Conservation (phyloP, 1,140 invertebrate species). For the Drosophila bipectinata region DNA sequence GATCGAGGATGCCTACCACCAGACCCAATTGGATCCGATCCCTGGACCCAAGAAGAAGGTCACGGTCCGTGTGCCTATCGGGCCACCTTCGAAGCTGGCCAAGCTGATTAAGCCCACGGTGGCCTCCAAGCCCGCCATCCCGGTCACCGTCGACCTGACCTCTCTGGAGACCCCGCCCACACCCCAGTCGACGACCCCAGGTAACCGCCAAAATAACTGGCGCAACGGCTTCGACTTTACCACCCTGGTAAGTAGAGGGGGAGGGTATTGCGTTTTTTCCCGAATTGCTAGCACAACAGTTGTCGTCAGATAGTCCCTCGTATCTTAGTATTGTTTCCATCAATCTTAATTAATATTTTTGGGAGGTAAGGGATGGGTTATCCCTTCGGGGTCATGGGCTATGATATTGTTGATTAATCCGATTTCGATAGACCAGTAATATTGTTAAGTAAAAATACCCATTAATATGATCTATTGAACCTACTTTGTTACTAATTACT, state of each 20-base stretch:
- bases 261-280: background rate
- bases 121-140: conserved; percentile 46
- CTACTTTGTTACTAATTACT: background rate
- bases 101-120: conserved; percentile 61
- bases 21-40: conserved; percentile 17
- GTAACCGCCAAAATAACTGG: conserved; percentile 10
- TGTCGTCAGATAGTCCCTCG: background rate
- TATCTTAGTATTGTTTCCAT: conserved; percentile 19
- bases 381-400: background rate
- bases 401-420: background rate
- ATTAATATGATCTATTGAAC: background rate
- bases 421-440: background rate
- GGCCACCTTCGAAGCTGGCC: conserved; percentile 39
- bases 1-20: conserved; percentile 44
- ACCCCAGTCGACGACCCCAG: conserved; percentile 7
- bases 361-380: background rate
- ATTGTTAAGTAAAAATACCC: background rate
- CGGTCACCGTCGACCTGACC: conserved; percentile 2
- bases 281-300: conserved; percentile 23
- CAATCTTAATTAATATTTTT: conserved; percentile 24
- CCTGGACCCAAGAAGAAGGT: conserved; percentile 38
- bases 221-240: conserved; percentile 32
- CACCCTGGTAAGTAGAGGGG: conserved; percentile 28
- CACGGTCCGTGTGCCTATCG: conserved; percentile 38
- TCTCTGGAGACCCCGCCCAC: conserved; percentile 44